phyloP scores from a whole-genome alignment of 37 sponge, comb jelly and placozoan species.

The Cladorhizidae sp. region DNA sequence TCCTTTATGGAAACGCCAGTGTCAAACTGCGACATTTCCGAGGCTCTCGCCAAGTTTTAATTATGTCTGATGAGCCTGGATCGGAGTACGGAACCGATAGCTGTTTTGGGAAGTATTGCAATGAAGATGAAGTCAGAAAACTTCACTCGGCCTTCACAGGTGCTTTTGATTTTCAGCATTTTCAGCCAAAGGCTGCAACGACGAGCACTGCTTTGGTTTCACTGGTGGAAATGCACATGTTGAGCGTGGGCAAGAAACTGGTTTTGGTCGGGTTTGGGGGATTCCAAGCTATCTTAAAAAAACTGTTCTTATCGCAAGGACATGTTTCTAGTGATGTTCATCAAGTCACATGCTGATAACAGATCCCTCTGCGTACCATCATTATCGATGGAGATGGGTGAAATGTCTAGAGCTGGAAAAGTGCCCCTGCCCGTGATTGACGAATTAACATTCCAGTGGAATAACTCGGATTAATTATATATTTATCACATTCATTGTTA shows the following conservation, averaged over 20 bases:
- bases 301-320: slow-evolving; percentile 4
- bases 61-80: not conserved
- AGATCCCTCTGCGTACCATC: too few species aligned
- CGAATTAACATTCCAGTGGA: too few species aligned
- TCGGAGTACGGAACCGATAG: slow-evolving; percentile 15
- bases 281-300: slow-evolving; percentile 31
- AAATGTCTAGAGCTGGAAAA: too few species aligned
- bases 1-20: not conserved
- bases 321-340: slow-evolving; percentile 6
- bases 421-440: too few species aligned
- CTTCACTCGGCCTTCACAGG: not conserved
- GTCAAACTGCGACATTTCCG: not conserved
- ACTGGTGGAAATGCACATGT: slow-evolving; percentile 55
- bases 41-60: not conserved
- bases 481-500: too few species aligned
- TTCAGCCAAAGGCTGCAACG: not conserved
- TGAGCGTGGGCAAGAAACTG: slow-evolving; percentile 38
- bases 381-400: too few species aligned
- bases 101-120: slow-evolving; percentile 8
- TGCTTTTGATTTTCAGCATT: not conserved
- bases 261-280: slow-evolving; percentile 47
- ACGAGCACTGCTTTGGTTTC: slow-evolving; percentile 40
- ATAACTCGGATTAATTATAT: too few species aligned
- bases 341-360: slow-evolving; percentile 1
- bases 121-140: not conserved